A percentile compares a stretch with the other conserved stretches of the same genome.
Conservation (phyloP, 2,113 vertebrate genomes). For the Meriones unguiculatus region DNA sequence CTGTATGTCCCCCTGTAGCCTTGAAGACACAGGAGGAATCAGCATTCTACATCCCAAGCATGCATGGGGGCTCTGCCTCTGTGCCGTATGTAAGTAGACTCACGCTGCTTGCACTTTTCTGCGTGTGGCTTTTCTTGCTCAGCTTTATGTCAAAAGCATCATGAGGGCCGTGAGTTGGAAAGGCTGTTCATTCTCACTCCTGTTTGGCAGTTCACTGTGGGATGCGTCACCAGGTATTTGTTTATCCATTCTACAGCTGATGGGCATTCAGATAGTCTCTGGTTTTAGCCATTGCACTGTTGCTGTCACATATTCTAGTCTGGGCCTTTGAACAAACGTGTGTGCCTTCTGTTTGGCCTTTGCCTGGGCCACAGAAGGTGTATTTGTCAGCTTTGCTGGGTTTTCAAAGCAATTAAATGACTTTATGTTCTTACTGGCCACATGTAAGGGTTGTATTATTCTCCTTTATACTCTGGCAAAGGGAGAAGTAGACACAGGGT, state of each 20-base stretch:
- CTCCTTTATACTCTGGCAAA: neutral
- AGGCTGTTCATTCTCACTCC: constrained; percentile 4
- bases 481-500: neutral
- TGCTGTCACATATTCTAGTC: constrained; percentile 10
- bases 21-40: neutral
- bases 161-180: neutral
- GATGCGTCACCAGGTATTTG: constrained; percentile 17
- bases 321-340: neutral
- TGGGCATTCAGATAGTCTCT: neutral
- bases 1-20: neutral
- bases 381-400: neutral
- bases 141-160: constrained; percentile 24
- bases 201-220: neutral
- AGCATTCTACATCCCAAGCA: neutral
- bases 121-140: neutral
- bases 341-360: neutral
- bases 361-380: neutral
- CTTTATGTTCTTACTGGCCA: neutral
- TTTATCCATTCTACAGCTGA: neutral
- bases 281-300: neutral
- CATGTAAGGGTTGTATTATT: neutral
- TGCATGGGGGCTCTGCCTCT: neutral
- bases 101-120: too few species aligned
- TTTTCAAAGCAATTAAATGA: constrained; percentile 13
- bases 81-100: neutral